These are phyloP conservation scores for Andrena dorsata DNA, from an alignment of 2,888 invertebrate genomes.

Conservation along the genomic window DNA sequence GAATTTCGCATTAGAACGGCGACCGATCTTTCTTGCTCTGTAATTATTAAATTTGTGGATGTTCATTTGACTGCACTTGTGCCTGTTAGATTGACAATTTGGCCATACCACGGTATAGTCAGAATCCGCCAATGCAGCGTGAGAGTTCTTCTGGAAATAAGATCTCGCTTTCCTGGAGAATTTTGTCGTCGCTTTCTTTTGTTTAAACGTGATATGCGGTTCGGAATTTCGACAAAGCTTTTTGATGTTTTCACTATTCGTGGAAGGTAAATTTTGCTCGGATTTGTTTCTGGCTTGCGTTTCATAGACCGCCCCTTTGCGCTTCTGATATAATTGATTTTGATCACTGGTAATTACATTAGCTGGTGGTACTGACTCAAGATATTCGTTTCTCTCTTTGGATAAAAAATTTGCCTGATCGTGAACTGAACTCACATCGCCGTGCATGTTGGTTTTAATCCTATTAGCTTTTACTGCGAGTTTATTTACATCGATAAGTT, in stretches of 20 bases:
- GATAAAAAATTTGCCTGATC: conserved; percentile 2
- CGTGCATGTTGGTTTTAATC: neutral
- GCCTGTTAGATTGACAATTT: conserved; percentile 47
- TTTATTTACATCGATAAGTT: conserved; percentile 1
- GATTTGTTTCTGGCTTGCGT: conserved; percentile 65
- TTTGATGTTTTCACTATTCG: conserved; percentile 30
- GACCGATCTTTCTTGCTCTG: conserved; percentile 9
- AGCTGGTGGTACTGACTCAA: neutral
- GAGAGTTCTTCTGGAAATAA: conserved; percentile 64
- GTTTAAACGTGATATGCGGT: conserved; percentile 61
- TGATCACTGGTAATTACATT: neutral
- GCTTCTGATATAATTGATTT: neutral
- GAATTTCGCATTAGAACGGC: conserved; percentile 23
- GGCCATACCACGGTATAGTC: conserved; percentile 63
- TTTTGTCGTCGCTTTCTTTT: conserved; percentile 37
- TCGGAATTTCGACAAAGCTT: conserved; percentile 67
- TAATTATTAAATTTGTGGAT: conserved; percentile 9
- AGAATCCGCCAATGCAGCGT: conserved; percentile 59
- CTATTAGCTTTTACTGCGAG: neutral
- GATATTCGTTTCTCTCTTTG: conserved; percentile 8
- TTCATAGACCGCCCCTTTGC: neutral
- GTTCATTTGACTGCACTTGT: conserved; percentile 48
- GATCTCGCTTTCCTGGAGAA: conserved; percentile 65
- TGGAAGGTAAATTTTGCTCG: conserved; percentile 61
- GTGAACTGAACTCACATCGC: neutral